Conservation (phyloP, 2,888 invertebrate genomes). For the Ormyrus nitidulus region DNA sequence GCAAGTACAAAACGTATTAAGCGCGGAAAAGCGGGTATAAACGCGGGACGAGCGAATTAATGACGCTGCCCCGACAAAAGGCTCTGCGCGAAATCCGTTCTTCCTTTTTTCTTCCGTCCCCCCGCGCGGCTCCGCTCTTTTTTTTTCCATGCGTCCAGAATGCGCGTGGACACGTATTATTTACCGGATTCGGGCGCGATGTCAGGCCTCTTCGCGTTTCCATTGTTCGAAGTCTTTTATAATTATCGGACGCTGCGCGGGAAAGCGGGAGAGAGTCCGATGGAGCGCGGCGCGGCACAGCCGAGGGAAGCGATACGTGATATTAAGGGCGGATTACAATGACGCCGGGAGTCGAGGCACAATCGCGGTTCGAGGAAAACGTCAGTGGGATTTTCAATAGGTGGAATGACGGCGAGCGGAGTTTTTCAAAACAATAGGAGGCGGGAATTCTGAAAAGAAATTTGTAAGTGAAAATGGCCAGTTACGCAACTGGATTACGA, state of each 20-base stretch:
- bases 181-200: constrained; percentile 61
- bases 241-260: constrained; percentile 62
- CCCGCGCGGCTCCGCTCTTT: not conserved
- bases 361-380: too few species aligned
- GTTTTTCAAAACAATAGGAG: too few species aligned
- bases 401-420: too few species aligned
- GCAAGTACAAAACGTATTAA: constrained; percentile 20
- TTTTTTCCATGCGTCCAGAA: constrained; percentile 5
- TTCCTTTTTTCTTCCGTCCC: constrained; percentile 37
- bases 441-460: too few species aligned
- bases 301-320: constrained; percentile 6
- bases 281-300: not conserved
- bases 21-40: constrained; percentile 44
- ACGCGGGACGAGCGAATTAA: constrained; percentile 54
- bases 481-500: too few species aligned
- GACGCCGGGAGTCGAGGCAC: too few species aligned
- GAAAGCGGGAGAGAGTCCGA: not conserved
- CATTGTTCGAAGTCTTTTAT: constrained; percentile 71
- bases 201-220: constrained; percentile 62
- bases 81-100: constrained; percentile 32
- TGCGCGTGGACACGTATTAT: constrained; percentile 64
- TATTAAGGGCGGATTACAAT: constrained; percentile 39
- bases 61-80: constrained; percentile 51
- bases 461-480: too few species aligned
- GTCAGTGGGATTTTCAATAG: too few species aligned